These are phyloP conservation scores for Pogonophryne albipinna DNA, from an alignment of 2,797 vertebrate species.

Conservation along the genomic window DNA sequence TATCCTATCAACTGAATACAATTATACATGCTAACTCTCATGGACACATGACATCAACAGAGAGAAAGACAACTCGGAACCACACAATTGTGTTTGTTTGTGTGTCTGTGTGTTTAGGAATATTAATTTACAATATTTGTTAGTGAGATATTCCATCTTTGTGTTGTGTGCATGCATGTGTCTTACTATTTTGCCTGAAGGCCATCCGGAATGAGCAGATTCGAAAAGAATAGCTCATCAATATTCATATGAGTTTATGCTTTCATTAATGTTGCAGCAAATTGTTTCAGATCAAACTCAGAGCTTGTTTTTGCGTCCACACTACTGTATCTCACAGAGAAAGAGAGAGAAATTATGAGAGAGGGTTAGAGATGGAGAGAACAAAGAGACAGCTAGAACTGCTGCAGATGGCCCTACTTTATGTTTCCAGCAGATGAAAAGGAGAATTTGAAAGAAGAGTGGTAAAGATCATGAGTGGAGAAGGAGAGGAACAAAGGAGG, in stretches of 20 bases:
- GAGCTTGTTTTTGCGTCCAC: conserved; percentile 73
- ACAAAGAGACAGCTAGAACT: conserved; percentile 63
- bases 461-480: conserved; percentile 53
- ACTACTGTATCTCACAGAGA: conserved; percentile 53
- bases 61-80: conserved; percentile 14
- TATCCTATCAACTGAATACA: neutral
- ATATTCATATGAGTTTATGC: conserved; percentile 84
- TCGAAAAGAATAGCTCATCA: conserved; percentile 84
- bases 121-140: conserved; percentile 82
- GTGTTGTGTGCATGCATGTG: conserved; percentile 29
- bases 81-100: conserved; percentile 28
- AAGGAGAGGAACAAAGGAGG: conserved; percentile 35
- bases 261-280: conserved; percentile 86
- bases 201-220: conserved; percentile 79
- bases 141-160: conserved; percentile 73
- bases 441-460: conserved; percentile 60
- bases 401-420: conserved; percentile 65
- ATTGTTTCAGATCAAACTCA: conserved; percentile 82
- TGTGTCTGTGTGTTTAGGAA: conserved; percentile 51
- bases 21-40: neutral
- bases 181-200: conserved; percentile 74
- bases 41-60: conserved; percentile 7
- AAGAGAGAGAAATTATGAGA: conserved; percentile 32
- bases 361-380: conserved; percentile 52
- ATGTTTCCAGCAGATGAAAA: conserved; percentile 72